Evolutionary conservation across 2,113 vertebrate species (phyloP).

Genomic region (Microcebus murinus): DNA sequence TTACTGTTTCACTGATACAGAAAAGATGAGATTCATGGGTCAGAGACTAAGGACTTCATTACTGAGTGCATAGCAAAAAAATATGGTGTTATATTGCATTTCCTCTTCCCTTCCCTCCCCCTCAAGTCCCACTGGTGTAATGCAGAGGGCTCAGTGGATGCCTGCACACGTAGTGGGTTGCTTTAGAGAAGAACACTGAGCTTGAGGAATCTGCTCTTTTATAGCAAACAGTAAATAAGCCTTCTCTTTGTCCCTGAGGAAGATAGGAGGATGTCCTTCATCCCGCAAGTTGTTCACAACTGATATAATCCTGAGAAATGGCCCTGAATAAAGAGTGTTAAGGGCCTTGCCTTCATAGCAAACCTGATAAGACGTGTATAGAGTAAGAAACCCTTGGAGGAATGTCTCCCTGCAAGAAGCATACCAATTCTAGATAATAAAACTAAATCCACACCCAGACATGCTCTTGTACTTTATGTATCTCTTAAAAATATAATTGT

Average conservation of each 20-base stretch:
- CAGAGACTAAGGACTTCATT: not conserved
- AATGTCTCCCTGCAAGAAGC: not conserved
- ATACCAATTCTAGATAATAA: not conserved
- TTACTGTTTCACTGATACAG: not conserved
- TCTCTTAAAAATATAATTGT: slow-evolving; percentile 18
- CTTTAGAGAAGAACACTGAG: not conserved
- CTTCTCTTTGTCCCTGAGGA: not conserved
- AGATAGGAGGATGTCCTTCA: not conserved
- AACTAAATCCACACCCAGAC: not conserved
- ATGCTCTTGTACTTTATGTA: not conserved
- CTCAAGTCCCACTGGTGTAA: not conserved
- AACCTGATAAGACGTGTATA: not conserved
- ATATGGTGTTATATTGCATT: not conserved
- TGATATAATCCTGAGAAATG: not conserved
- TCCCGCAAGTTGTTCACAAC: not conserved
- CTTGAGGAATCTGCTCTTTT: not conserved
- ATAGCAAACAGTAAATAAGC: not conserved
- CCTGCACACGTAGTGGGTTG: not conserved
- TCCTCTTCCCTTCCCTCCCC: not conserved
- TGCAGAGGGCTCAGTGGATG: not conserved
- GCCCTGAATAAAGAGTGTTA: not conserved
- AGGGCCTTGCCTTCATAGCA: not conserved
- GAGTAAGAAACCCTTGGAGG: not conserved
- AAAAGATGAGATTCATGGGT: not conserved
- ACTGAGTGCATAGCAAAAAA: not conserved